Conservation (phyloP, 2,888 invertebrate genomes). For the Tachina grossa region DNA sequence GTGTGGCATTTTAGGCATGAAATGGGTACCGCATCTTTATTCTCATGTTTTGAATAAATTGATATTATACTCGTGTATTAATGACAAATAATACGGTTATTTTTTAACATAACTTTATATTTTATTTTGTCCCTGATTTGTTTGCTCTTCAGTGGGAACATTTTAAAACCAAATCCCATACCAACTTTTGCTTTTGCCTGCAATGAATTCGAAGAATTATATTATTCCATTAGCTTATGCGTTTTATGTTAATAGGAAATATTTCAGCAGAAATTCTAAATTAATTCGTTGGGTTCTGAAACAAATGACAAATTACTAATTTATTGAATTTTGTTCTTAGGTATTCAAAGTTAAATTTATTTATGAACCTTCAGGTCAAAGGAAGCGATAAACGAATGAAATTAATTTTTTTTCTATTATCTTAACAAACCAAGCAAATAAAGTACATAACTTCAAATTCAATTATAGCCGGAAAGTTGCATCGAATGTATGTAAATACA, state of each 20-base stretch:
- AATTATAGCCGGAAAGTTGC: too few species aligned
- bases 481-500: too few species aligned
- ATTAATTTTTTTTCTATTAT: too few species aligned
- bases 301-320: slow-evolving; percentile 31
- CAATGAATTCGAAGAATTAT: slow-evolving; percentile 31
- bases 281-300: not conserved
- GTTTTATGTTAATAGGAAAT: not conserved
- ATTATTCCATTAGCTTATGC: not conserved
- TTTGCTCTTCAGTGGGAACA: slow-evolving; percentile 1
- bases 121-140: not conserved
- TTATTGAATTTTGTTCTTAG: not conserved
- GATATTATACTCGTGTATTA: slow-evolving; percentile 18
- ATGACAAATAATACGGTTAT: slow-evolving; percentile 29
- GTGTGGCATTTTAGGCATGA: slow-evolving; percentile 40
- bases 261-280: slow-evolving; percentile 15
- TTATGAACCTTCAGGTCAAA: not conserved
- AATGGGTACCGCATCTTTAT: slow-evolving; percentile 16
- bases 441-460: too few species aligned
- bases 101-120: not conserved
- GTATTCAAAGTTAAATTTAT: not conserved
- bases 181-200: not conserved
- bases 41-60: slow-evolving; percentile 45
- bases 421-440: too few species aligned
- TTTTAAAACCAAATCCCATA: not conserved
- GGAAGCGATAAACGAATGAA: slow-evolving; percentile 13